Base-by-base conservation (phyloP, 2,113 vertebrate genomes). In the Muntiacus muntjak region DNA sequence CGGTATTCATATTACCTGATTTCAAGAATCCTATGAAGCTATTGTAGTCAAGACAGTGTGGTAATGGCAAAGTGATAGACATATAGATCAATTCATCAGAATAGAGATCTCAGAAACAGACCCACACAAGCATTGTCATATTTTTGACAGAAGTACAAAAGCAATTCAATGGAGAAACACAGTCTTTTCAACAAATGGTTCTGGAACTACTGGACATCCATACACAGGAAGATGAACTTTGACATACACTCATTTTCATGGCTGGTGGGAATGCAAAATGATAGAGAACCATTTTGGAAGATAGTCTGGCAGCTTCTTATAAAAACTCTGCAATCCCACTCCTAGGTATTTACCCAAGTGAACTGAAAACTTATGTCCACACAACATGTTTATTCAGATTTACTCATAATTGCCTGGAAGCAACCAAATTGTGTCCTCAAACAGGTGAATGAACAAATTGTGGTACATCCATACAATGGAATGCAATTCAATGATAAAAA, bases 1-100 rank as follows among this genome's bases (percentile, higher is more conserved):
- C 10, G 94, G n/a, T 89, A 89, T 43, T 91, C 50, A 26, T 55
- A 90, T 90, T 84, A 88, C 3, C 45, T 81, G 23, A 95, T 91
- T 96, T 97, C 43, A 95, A 93, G 55, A 82, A 74, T 83, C 89
- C 14, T 92, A 82, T 81, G 92, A 95, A 97, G 82, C 28, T 87
- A 94, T 5, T 62, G 23, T 87, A 74, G 84, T 94, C 91, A 97
- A 94, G 36, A 81, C 40, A 91, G 36, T 87, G 25, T 90, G 79
- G 36, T 74, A 97, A 83, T 96, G n/a, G 60, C 19, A 97, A 95
- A 95, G 71, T 92, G 28, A 86, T 0, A 67, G 45, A 55, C 67
- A 83, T 11, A 88, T 1, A 89, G 43, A 89, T 94, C 91, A 91
- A 78, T 78, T 47, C 16, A 89, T 79, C 23, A 95, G 64, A 85